Evolutionary conservation across 2,113 vertebrate genomes (phyloP), one percentile per base, ranked within the genome.

Genomic region (Cricetomys ansorgei): DNA sequence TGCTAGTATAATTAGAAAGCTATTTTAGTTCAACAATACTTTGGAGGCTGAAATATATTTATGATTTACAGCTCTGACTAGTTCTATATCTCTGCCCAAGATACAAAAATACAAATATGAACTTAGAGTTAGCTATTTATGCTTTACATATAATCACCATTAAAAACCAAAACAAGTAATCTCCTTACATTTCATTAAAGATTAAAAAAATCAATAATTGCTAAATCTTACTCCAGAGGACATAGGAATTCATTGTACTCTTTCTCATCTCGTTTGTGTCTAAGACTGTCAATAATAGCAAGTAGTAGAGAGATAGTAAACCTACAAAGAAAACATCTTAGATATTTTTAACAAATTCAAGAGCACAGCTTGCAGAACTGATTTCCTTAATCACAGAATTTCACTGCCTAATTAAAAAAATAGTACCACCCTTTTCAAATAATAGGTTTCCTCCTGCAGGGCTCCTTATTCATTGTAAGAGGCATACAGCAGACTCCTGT

Each of bases 51-150:
- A 88, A 88, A 57, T 15, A 2, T 92, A 53, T 91, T 95, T 65
- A 92, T 72, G 80, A 92, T 92, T 59, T 95, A 73, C 67, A 95
- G 59, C 40, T 97, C 94, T 88, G 45, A 94, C 84, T 88, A 86
- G 34, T 86, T 96, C 80, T 90, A 5, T 55, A 92, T 97, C 94
- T 86, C 85, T 88, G 84, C 88, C 75, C 84, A 88, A 76, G 69
- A 72, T 69, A 72, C 53, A 88, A 96, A 94, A 95, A 84, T 88
- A 59, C n/a, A 92, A 93, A 88, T 84, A 45, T 43, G 40, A 59
- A 43, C 34, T 43, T 27, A 89, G 57, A 88, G 29, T 69, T 96
- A n/a, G 23, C 67, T 64, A 75, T 89, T 96, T 96, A 67, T 91
- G 87, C 27, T 90, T 81, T 64, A 81, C 81, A 81, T 17, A 92